Conservation (phyloP, 2,797 vertebrate species). For the Columba guinea region DNA sequence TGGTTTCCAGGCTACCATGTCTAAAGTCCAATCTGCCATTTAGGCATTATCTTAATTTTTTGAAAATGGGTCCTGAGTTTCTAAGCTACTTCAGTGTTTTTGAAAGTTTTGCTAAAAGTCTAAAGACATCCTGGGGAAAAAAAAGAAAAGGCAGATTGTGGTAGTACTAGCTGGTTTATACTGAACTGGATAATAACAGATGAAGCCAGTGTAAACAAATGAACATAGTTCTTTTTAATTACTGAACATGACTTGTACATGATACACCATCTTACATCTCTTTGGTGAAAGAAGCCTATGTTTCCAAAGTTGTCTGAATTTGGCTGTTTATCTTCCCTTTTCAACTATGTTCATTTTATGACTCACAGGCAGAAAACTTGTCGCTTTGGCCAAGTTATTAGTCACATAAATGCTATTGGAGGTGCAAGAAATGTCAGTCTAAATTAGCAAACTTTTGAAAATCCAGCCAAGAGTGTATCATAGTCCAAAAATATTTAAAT, state of each 20-base stretch:
- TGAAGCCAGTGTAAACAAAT: background rate
- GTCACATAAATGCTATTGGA: conserved; percentile 51
- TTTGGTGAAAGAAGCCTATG: background rate
- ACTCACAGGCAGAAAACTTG: conserved; percentile 32
- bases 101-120: background rate
- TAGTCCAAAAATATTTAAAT: conserved; percentile 39
- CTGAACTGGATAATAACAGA: background rate
- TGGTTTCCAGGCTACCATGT: background rate
- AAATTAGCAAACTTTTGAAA: conserved; percentile 48
- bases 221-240: background rate
- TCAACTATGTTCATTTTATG: conserved; percentile 13
- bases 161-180: background rate
- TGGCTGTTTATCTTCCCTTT: conserved; percentile 28
- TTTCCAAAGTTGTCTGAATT: background rate
- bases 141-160: background rate
- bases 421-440: conserved; percentile 55
- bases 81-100: background rate
- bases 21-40: background rate
- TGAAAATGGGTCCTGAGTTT: background rate
- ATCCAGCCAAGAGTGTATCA: background rate
- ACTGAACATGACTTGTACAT: background rate
- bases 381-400: conserved; percentile 21
- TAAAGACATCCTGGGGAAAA: background rate
- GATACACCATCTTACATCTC: background rate
- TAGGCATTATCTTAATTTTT: background rate